A percentile compares a stretch with the other conserved stretches of the same genome.
phyloP scores from a whole-genome alignment of 2,797 vertebrate species.

The Scarus forsteni region DNA sequence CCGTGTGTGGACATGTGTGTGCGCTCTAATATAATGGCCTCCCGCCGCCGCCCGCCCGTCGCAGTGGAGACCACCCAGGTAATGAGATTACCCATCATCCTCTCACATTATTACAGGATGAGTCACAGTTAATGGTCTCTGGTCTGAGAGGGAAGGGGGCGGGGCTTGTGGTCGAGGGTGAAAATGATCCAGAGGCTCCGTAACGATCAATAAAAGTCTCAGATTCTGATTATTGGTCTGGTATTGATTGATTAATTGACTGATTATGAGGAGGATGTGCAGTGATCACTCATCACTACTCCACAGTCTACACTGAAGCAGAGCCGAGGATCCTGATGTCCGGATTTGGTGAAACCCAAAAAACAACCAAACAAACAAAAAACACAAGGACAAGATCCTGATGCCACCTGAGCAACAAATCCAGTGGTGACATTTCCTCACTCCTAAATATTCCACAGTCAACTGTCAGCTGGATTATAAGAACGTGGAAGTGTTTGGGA shows the following conservation, averaged over 20 bases:
- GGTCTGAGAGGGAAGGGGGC: constrained; percentile 19
- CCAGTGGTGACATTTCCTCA: no score
- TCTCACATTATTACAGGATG: constrained; percentile 18
- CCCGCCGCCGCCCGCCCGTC: constrained; percentile 21
- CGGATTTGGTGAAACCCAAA: no score
- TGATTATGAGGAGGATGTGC: background rate
- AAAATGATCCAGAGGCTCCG: constrained; percentile 15
- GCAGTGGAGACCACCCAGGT: constrained; percentile 31
- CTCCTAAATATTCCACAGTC: no score
- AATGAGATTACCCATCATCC: constrained; percentile 44
- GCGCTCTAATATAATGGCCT: constrained; percentile 26
- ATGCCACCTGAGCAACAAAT: no score
- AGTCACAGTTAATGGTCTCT: constrained; percentile 48
- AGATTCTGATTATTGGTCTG: background rate
- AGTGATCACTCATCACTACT: no score
- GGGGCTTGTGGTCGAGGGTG: background rate
- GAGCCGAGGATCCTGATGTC: no score
- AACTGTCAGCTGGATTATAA: no score
- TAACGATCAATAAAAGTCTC: constrained; percentile 23
- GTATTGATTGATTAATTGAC: background rate
- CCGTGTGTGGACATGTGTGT: constrained; percentile 4
- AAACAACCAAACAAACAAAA: no score
- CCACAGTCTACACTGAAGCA: no score
- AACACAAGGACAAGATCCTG: no score
- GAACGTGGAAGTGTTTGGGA: no score